Evolutionary conservation across 2,797 vertebrate genomes (phyloP).

Genomic region (Cheirogaleus major): DNA sequence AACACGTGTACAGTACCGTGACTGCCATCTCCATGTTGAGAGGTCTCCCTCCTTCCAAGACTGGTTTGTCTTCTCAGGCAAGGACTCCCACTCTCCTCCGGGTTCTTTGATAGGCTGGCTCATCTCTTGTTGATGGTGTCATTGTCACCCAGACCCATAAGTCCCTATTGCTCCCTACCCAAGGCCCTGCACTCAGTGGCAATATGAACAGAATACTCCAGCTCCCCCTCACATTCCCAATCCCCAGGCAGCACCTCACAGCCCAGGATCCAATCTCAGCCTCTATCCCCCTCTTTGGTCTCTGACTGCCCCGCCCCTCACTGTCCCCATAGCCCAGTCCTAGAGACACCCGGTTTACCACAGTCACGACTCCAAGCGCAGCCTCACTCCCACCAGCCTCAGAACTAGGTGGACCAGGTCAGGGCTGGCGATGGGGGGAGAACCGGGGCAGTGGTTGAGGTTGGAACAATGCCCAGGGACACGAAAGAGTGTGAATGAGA

Average conservation of each 20-base stretch:
- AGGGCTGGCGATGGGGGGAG: too few species aligned
- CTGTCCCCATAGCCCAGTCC: not conserved
- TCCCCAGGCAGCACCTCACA: not conserved
- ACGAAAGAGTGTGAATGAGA: not conserved
- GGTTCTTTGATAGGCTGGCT: not conserved
- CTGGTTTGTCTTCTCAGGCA: not conserved
- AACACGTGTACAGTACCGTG: fast-evolving
- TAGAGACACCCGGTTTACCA: not conserved
- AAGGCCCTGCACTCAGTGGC: not conserved
- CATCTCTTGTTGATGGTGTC: not conserved
- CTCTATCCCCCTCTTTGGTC: not conserved
- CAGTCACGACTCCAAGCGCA: not conserved
- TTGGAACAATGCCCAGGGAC: not conserved
- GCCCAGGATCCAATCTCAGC: not conserved
- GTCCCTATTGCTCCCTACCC: fast-evolving
- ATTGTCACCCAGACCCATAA: not conserved
- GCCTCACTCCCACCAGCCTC: not conserved
- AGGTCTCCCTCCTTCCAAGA: not conserved
- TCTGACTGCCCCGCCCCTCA: not conserved
- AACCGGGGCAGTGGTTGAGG: not conserved
- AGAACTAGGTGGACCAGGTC: not conserved
- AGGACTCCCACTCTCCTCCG: not conserved
- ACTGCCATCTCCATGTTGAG: not conserved
- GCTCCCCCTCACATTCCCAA: not conserved
- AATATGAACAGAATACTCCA: not conserved